Base-by-base conservation (phyloP, 2,797 vertebrate genomes). In the Cirrhinus molitorella region DNA sequence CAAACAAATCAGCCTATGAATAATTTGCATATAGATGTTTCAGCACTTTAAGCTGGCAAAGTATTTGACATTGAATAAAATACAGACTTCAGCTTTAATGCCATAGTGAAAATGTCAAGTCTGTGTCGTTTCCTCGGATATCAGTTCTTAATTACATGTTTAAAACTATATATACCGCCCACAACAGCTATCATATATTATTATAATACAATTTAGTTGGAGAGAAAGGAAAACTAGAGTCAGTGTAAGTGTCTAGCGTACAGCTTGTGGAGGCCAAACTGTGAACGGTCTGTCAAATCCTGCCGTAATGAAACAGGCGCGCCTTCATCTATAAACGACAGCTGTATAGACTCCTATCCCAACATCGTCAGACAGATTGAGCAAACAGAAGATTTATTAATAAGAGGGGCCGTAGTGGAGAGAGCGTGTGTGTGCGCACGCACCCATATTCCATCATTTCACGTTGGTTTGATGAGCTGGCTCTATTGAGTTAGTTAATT, bases 381-480 rank as follows among this genome's bases (percentile, higher is more conserved):
- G 91, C 91, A 92, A 93, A 92, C 90, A 90, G 85, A 77, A 83
- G 85, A 79, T 91, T 91, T 92, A 92, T 93, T 92, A 91, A 89
- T 91, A 90, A 57, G 75, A 78, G 87, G 55, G 59, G 81, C 67
- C 65, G 68, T 67, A 77, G 88, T 88, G 83, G 80, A 81, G 34
- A 57, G 16, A 51, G 72, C 21, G 72, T 72, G 51, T 82, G 43
- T 12, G 19, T 68, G 51, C 28, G 25, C 66, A 17, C 10, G 4
- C 72, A 59, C 53, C 31, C 31, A 72, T 53, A 79, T 82, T 70
- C 43, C 61, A 63, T 85, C 57, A 67, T 76, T 84, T 82, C 66
- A 71, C 57, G 73, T 84, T 11, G 85, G 83, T 89, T 85, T 91
- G 90, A 93, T 92, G 91, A 88, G 90, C 86, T 90, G 90, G 89